These are phyloP conservation scores for Miichthys miiuy DNA, from an alignment of 2,797 vertebrate species.

Conservation along the genomic window DNA sequence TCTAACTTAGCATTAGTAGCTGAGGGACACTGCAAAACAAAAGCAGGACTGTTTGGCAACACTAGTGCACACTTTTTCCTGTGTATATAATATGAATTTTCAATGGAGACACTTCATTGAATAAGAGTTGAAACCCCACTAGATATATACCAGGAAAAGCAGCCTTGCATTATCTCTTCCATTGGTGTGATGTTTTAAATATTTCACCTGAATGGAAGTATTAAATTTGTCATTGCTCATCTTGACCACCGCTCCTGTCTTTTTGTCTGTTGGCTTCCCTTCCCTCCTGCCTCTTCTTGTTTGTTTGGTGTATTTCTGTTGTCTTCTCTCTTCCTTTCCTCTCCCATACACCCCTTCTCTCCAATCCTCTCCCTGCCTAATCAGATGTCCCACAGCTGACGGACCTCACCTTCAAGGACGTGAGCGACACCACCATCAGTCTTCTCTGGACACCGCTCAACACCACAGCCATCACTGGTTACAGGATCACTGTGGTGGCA, in stretches of 20 bases:
- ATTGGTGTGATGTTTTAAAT: constrained; percentile 58
- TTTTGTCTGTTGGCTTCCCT: constrained; percentile 21
- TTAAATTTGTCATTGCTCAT: background rate
- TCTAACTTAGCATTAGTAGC: constrained; percentile 16
- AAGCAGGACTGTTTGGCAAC: constrained; percentile 21
- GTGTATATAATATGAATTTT: constrained; percentile 47
- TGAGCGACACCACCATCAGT: constrained; percentile 96
- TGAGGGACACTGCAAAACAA: constrained; percentile 19
- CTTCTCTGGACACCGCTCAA: constrained; percentile 96
- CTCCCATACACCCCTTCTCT: background rate
- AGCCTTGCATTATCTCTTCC: constrained; percentile 53
- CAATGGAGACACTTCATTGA: constrained; percentile 60
- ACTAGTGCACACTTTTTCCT: constrained; percentile 34
- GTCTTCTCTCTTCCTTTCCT: constrained; percentile 47
- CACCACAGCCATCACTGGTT: constrained; percentile 93
- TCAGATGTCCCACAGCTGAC: constrained; percentile 94
- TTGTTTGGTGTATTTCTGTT: constrained; percentile 51
- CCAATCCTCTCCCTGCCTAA: constrained; percentile 5
- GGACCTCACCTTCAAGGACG: constrained; percentile 94
- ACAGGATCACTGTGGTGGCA: constrained; percentile 95
- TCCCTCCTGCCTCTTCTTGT: constrained; percentile 5
- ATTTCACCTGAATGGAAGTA: constrained; percentile 60
- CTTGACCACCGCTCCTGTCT: constrained; percentile 52
- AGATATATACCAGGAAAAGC: constrained; percentile 34
- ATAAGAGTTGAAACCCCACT: constrained; percentile 16